Conservation (phyloP, 1,140 invertebrate genomes). For the Camponotus pennsylvanicus region DNA sequence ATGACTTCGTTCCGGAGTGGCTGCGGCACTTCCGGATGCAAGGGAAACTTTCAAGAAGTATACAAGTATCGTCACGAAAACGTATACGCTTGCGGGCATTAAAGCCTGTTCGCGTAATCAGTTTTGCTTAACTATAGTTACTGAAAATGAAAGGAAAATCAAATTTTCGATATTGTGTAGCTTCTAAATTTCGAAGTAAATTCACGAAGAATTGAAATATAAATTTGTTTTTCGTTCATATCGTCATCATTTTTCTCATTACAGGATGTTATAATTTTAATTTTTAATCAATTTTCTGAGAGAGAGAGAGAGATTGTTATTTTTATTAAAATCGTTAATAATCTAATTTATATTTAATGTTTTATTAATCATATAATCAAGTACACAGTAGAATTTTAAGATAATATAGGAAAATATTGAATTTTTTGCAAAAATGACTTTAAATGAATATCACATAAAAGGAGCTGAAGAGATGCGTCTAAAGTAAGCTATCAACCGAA, state of each 20-base stretch:
- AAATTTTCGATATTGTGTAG: slow-evolving; percentile 2
- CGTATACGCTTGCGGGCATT: background rate
- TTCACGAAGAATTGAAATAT: background rate
- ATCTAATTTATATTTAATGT: slow-evolving; percentile 9
- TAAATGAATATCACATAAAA: background rate
- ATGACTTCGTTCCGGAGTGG: slow-evolving; percentile 51
- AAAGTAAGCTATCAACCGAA: slow-evolving; percentile 9
- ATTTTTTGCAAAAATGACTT: background rate
- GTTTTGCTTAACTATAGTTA: background rate
- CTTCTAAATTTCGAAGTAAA: background rate
- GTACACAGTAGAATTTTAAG: background rate
- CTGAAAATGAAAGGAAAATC: background rate
- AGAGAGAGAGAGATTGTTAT: background rate
- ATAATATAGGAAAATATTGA: background rate
- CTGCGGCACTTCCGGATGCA: slow-evolving; percentile 23
- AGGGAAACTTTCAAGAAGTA: slow-evolving; percentile 39
- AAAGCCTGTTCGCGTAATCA: slow-evolving; percentile 23
- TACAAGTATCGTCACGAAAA: slow-evolving; percentile 23
- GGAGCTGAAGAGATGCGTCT: background rate
- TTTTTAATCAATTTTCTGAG: background rate
- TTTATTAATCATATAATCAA: background rate
- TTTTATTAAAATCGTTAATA: background rate
- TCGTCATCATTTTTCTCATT: background rate
- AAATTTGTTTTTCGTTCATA: background rate
- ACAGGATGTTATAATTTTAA: background rate